These are phyloP conservation scores for Ruditapes philippinarum DNA, from an alignment of 1,140 invertebrate species.

Conservation along the genomic window DNA sequence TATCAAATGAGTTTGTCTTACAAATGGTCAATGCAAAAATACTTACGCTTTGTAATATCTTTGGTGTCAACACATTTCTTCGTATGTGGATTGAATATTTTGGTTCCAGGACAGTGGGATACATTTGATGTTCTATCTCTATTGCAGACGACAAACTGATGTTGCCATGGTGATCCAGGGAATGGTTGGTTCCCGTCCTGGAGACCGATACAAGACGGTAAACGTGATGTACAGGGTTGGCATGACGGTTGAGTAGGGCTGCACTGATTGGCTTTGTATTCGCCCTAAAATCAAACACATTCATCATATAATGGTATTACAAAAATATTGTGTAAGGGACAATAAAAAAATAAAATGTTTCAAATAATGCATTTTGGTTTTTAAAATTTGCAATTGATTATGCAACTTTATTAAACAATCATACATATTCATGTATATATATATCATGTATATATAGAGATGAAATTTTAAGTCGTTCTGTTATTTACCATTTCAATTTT, in stretches of 20 bases:
- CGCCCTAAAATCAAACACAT: conserved; percentile 66
- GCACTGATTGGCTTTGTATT: conserved; percentile 76
- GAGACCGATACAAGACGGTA: conserved; percentile 76
- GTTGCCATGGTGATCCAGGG: conserved; percentile 68
- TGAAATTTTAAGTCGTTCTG: too few species aligned
- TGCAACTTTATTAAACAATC: too few species aligned
- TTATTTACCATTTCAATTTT: too few species aligned
- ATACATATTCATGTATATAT: too few species aligned
- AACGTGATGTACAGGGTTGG: conserved; percentile 69
- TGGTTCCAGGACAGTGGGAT: conserved; percentile 29
- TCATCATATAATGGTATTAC: too few species aligned
- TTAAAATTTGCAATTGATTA: too few species aligned
- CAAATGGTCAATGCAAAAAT: too few species aligned
- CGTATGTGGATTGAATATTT: conserved; percentile 49
- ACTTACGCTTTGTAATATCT: conserved; percentile 32
- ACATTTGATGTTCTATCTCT: conserved; percentile 68
- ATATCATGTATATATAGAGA: too few species aligned
- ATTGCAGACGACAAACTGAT: conserved; percentile 73
- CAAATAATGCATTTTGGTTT: too few species aligned
- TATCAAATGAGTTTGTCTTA: too few species aligned
- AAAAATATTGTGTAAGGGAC: too few species aligned
- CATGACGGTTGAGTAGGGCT: conserved; percentile 54
- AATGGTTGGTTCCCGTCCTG: conserved; percentile 74
- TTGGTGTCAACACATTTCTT: conserved; percentile 20
- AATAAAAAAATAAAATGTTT: too few species aligned